A percentile compares a stretch with the other conserved stretches of the same genome.
These are phyloP conservation scores for Stylophora pistillata DNA, from an alignment of 64 coral and sea anemone genomes.

Conservation along the genomic window DNA sequence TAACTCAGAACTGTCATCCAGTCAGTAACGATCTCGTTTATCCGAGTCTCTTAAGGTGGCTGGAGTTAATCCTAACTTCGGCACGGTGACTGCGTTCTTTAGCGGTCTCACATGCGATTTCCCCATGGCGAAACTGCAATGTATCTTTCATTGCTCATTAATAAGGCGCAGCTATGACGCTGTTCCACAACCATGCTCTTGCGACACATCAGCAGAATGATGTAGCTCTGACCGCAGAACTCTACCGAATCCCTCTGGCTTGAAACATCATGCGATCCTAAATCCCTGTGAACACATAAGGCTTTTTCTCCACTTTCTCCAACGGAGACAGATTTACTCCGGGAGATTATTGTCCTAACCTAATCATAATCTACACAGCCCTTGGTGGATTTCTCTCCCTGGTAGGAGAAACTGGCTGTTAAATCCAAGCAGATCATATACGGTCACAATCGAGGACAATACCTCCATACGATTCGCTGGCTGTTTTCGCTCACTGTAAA, in stretches of 20 bases:
- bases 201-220: conserved; percentile 61
- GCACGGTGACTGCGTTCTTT: conserved; percentile 47
- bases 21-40: too few species aligned
- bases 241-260: conserved; percentile 10
- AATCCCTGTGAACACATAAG: conserved; percentile 2
- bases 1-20: too few species aligned
- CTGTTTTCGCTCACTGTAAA: background rate
- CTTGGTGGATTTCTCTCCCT: conserved; percentile 63
- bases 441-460: conserved; percentile 54
- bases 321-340: background rate
- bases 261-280: conserved; percentile 27
- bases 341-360: conserved; percentile 40
- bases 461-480: conserved; percentile 50
- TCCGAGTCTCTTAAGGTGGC: too few species aligned
- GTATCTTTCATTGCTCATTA: conserved; percentile 16
- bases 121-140: conserved; percentile 41
- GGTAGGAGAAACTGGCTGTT: conserved; percentile 53
- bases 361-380: conserved; percentile 39
- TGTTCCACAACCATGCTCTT: conserved; percentile 67
- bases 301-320: conserved; percentile 49
- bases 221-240: conserved; percentile 19
- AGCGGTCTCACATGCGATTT: conserved; percentile 68
- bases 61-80: conserved; percentile 65
- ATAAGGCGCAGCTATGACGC: conserved; percentile 51
- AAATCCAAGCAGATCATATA: conserved; percentile 68